A percentile compares a stretch with the other conserved stretches of the same genome.
These are phyloP conservation scores for Rhincodon typus DNA, from an alignment of 2,797 vertebrate species.

Conservation along the genomic window DNA sequence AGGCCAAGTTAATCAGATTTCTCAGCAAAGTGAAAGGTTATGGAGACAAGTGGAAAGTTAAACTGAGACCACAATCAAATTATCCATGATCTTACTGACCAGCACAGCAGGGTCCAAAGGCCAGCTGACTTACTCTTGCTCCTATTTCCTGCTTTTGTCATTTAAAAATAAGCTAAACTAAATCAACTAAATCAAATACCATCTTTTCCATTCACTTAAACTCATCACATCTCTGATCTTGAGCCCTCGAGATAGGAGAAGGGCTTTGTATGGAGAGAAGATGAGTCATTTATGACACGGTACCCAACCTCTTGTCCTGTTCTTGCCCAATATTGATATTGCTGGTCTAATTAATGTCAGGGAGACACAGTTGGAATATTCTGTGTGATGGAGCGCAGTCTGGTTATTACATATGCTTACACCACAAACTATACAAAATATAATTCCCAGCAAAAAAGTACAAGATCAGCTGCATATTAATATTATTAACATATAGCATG, in stretches of 20 bases:
- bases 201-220: constrained; percentile 1
- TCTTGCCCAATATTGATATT: background rate
- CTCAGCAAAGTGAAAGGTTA: no score
- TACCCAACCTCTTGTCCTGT: background rate
- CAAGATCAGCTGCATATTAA: background rate
- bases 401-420: background rate
- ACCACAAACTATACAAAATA: background rate
- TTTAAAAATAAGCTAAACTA: background rate
- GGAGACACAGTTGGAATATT: background rate
- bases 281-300: background rate
- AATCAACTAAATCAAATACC: background rate
- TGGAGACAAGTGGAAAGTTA: no score
- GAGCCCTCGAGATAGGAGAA: background rate
- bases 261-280: background rate
- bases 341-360: background rate
- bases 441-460: background rate
- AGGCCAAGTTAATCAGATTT: no score
- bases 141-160: no score
- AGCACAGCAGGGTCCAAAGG: no score
- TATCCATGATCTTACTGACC: no score
- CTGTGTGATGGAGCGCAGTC: background rate
- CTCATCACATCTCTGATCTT: constrained; percentile 9
- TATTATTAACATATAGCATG: background rate
- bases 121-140: no score
- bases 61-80: no score